Evolutionary conservation across 2,797 vertebrate species (phyloP), one percentile per base, ranked within the genome.

Genomic region (Trematomus bernacchii): DNA sequence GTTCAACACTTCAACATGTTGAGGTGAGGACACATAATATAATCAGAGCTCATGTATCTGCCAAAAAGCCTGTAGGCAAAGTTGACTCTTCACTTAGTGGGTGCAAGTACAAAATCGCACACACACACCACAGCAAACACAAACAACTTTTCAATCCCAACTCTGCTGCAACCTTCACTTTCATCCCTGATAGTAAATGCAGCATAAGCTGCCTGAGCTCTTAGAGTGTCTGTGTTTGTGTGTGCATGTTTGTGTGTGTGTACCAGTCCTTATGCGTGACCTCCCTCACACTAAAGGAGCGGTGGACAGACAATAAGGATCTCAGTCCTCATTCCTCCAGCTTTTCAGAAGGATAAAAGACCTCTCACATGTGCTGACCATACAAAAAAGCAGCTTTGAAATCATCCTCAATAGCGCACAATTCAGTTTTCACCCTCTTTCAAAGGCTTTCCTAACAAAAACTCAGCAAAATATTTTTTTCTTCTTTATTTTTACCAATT

Each of bases 331-430:
- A 82, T 69, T 89, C 76, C 80, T 83, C 70, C 19, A 82, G 84
- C 77, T 67, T 74, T 73, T 84, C 51, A 37, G 16, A 78, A 63
- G 83, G 85, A 93, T 93, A 86, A 92, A 92, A 91, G 83, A 73
- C 80, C 74, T 71, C 76, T 88, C 75, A 80, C 71, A 82, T 87
- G 87, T 85, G 90, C 88, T 93, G 91, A 91, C 90, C 76, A 27
- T 67, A 77, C 77, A 73, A 74, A 85, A 89, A 86, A 85, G 55
- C 62, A 69, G 84, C 90, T 92, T 91, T 92, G 91, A 91, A 91
- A 91, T 90, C 87, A 87, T 80, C 77, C 76, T 91, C 89, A 89
- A 82, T 84, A 63, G 80, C 86, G 68, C 76, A 67, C 77, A 88
- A 91, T 84, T 84, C 71, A 78, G 78, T 86, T 81, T 62, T 66